These are phyloP conservation scores for Glomeris marginata DNA, from an alignment of 2,888 invertebrate genomes.

Conservation along the genomic window DNA sequence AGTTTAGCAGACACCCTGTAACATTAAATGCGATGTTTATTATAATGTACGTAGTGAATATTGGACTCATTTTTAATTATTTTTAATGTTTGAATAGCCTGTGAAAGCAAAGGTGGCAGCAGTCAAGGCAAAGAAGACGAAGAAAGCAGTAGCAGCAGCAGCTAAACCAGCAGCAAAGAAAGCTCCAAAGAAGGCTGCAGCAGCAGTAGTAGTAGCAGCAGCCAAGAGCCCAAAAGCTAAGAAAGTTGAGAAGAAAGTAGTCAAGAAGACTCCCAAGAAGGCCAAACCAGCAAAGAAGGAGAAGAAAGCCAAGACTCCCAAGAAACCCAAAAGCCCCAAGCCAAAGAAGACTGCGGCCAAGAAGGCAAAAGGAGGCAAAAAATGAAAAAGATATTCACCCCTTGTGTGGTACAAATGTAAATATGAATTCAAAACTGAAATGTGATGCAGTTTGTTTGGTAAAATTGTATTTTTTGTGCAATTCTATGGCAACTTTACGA, in stretches of 20 bases:
- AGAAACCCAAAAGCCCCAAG: slow-evolving; percentile 12
- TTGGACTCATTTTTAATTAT: too few relatives aligned
- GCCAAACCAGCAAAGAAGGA: slow-evolving; percentile 11
- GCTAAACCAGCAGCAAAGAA: slow-evolving; percentile 10
- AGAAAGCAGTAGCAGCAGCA: background rate
- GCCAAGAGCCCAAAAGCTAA: slow-evolving; percentile 15
- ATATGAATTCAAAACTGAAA: too few relatives aligned
- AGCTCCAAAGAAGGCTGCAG: slow-evolving; percentile 10
- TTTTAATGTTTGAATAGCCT: too few relatives aligned
- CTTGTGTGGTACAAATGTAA: too few relatives aligned
- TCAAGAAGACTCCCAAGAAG: slow-evolving; percentile 17
- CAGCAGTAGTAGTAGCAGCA: slow-evolving; percentile 11
- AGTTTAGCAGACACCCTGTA: too few relatives aligned
- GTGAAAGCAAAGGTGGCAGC: slow-evolving; percentile 17
- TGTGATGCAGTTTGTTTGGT: too few relatives aligned
- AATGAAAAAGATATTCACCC: too few relatives aligned
- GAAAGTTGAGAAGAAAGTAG: slow-evolving; percentile 14
- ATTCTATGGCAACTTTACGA: too few relatives aligned
- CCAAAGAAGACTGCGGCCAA: slow-evolving; percentile 14
- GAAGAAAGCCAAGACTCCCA: slow-evolving; percentile 13
- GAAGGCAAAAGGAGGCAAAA: too few relatives aligned
- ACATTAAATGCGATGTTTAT: too few relatives aligned
- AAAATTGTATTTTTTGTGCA: too few relatives aligned
- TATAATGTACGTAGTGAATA: too few relatives aligned
- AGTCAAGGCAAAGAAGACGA: background rate